Base-by-base conservation (phyloP, 2,113 vertebrate genomes). In the Gallinago undulata region DNA sequence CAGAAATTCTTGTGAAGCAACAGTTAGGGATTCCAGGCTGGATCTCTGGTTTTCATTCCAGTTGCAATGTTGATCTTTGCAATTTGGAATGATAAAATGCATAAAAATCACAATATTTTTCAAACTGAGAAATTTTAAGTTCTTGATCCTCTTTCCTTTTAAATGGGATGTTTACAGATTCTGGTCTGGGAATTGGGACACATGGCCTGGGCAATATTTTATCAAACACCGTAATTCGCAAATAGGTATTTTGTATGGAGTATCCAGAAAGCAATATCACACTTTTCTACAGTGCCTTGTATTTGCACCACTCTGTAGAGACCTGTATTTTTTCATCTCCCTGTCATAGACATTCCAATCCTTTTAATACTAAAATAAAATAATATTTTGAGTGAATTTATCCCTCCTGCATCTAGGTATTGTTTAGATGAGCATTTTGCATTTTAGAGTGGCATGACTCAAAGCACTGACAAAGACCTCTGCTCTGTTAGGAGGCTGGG, bases 221-320 rank as follows among this genome's bases (percentile, higher is more conserved):
- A 30, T 50, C 79, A 37, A 63, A 41, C 9, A 39, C 37, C 63
- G 2, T 63, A 79, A 72, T 19, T 72, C 11, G 59, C 5, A 64
- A 84, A 45, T 18, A 41, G 6, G 3, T 76, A 23, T 41, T 41
- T 69, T 5, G 6, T n/a, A 37, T n/a, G 53, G 9, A 64, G 19
- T 56, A 89, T 47, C 3, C 17, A 78, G 55, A 62, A 84, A 67
- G 17, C 67, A 60, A 8, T 28, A 3, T 56, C 22, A 48, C 16
- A 24, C 4, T 56, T 67, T 72, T 33, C 14, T 45, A 8, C 0
- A 0, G 4, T 64, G 33, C 1, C 2, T 89, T 72, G 10, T 68
- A 11, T 66, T 68, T 84, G 24, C 8, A 51, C 8, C 7, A 13
- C 5, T 77, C 16, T 59, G 16, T 57, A 59, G 45, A 5, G 22